Conservation (phyloP, 2,113 vertebrate genomes). For the Scophthalmus maximus region DNA sequence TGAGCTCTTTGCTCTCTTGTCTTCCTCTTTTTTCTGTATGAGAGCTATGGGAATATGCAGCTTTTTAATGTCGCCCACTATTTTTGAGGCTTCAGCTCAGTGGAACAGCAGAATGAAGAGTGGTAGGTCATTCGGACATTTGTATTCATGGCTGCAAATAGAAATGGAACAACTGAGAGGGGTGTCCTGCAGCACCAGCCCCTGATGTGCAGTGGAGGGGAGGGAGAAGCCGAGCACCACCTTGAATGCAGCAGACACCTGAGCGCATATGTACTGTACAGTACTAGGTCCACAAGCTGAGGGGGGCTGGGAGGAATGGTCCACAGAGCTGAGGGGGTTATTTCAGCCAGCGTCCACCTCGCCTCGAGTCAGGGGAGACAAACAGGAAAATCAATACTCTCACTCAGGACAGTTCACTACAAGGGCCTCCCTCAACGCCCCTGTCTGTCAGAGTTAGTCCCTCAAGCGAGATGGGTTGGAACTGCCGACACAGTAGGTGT, state of each 20-base stretch:
- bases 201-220: constrained; percentile 64
- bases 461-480: constrained; percentile 65
- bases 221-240: constrained; percentile 43
- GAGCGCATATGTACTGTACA: constrained; percentile 8
- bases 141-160: constrained; percentile 73
- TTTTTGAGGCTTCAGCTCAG: constrained; percentile 47
- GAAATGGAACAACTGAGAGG: constrained; percentile 59
- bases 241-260: constrained; percentile 37
- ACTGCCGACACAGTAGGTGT: constrained; percentile 78
- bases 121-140: constrained; percentile 62
- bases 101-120: constrained; percentile 43
- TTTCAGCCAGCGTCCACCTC: constrained; percentile 61
- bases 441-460: constrained; percentile 77
- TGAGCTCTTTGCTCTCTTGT: constrained; percentile 30
- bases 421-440: constrained; percentile 70
- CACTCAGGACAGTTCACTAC: constrained; percentile 77
- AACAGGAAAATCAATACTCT: constrained; percentile 81
- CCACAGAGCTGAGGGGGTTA: constrained; percentile 58
- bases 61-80: constrained; percentile 54
- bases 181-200: constrained; percentile 59
- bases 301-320: constrained; percentile 32
- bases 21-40: too few relatives aligned
- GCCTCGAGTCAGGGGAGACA: constrained; percentile 67
- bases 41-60: constrained; percentile 58
- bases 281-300: not conserved